Base-by-base conservation (phyloP, 2,113 vertebrate species). In the Solea solea region DNA sequence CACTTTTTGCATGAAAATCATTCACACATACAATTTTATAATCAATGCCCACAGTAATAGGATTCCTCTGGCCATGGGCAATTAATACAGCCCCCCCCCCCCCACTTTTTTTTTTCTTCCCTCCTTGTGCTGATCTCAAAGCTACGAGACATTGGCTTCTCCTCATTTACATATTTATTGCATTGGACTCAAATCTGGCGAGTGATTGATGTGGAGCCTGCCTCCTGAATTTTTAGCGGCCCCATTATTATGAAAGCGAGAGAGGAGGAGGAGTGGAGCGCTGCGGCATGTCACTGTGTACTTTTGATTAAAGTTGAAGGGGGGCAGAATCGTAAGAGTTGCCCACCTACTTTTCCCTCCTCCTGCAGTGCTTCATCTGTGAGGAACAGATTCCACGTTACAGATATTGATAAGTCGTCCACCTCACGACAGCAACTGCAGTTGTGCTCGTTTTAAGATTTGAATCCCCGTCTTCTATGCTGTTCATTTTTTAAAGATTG, bases 121-220 rank as follows among this genome's bases (percentile, higher is more conserved):
- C 49, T 85, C 83, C 86, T 72, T n/a, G 94, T 90, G 91, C 96
- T 94, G 95, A 96, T 95, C 95, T 96, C 96, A 95, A 95, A 97
- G 97, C 92, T 96, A 96, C 94, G 95, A 97, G 95, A 96, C 96
- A 96, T 94, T 96, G 96, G 95, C 95, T 96, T 95, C 88, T 94
- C 91, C 95, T 98, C 96, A 98, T 99, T 99, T 98, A 94, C 97
- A 99, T 98, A 99, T 99, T 98, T 99, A 98, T 98, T 99, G 97
- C 97, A 95, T 95, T 95, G 96, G 96, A 93, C 90, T 91, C 96
- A 97, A 97, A 96, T 96, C 95, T 94, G 94, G 94, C 93, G 94
- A 97, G 96, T 99, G 97, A 99, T 98, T 98, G 97, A 98, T 98
- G 97, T 96, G 93, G 95, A 97, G 95, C 94, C 94, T 96, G 96